Evolutionary conservation across 2,888 invertebrate genomes (phyloP), one percentile per base, ranked within the genome.

Genomic region (Isotomurus palustris): DNA sequence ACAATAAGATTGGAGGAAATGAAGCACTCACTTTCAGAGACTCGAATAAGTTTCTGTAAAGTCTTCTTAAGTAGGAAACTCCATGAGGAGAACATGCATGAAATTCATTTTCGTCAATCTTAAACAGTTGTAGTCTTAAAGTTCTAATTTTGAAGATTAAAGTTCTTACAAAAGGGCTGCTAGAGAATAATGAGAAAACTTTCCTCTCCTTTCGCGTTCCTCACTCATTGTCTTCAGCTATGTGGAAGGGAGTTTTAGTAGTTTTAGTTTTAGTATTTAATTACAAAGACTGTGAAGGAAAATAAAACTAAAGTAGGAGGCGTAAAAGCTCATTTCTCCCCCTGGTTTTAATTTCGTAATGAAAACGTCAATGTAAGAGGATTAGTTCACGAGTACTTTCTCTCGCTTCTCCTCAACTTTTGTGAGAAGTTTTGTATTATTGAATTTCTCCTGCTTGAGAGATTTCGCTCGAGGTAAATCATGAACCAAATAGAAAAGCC

Each of bases 281-380:
- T 49, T 35, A 27, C 22, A 35, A 49, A 49, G 35, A 49, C 49
- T 49, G 32, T 21, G 43, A 22, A 49, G 49, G 32, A 22, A 49
- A 28, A 49, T 49, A 49, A 49, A 49, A 49, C 17, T 4, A 35
- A 28, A 19, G 47, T 47, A 47, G 10, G 5, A 27, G 47, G 47
- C 27, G 28, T 27, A 27, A 47, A 47, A 32, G 49, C 49, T 49
- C n/a, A n/a, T n/a, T n/a, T 43, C 43, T 43, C 24, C 43, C 14
- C 32, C 4, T 49, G 35, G 35, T 49, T 49, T 49, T 49, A 49
- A 49, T 49, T 49, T 49, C 28, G n/a, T 35, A 24, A 49, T 49
- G n/a, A 49, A 49, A 49, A 49, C 49, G 49, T 21, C 49, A 40
- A 43, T 35, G 49, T 35, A 32, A 49, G 32, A 32, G 49, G 49